These are phyloP conservation scores for Acheta domesticus DNA, from an alignment of 2,888 invertebrate genomes.

Conservation along the genomic window DNA sequence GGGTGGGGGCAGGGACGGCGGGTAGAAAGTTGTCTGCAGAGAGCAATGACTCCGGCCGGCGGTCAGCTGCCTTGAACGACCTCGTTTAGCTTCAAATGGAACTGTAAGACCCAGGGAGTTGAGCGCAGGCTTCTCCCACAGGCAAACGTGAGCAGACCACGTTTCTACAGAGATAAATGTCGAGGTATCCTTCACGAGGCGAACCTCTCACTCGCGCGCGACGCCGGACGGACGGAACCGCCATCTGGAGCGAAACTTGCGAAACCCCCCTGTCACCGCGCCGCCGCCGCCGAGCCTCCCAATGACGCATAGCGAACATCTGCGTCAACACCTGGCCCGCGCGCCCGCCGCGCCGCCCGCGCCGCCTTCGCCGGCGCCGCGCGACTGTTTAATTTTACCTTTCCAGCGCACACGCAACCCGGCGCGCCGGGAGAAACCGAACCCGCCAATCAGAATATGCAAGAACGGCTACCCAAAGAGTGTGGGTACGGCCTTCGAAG, in stretches of 20 bases:
- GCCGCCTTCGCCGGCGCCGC: constrained; percentile 6
- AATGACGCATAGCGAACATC: constrained; percentile 18
- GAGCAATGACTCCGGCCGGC: constrained; percentile 1
- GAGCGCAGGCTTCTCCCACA: background rate
- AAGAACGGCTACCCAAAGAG: background rate
- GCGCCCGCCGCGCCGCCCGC: background rate
- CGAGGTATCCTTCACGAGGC: background rate
- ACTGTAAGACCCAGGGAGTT: background rate
- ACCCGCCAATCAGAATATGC: constrained; percentile 11
- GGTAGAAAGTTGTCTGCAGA: constrained; percentile 10
- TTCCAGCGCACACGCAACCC: constrained; percentile 6
- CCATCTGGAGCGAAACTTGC: background rate
- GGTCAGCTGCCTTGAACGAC: constrained; percentile 10
- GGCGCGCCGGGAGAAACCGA: background rate
- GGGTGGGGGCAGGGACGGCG: background rate
- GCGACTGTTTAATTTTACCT: background rate
- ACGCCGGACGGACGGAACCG: background rate
- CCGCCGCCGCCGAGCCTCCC: background rate
- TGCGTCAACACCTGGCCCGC: background rate
- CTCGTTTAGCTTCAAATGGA: constrained; percentile 18
- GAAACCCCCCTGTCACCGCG: background rate
- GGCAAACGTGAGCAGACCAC: constrained; percentile 6
- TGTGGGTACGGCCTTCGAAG: background rate
- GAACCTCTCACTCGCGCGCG: background rate
- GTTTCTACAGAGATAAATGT: background rate